Base-by-base conservation (phyloP, 2,888 invertebrate species). In the Physocephala rufipes region DNA sequence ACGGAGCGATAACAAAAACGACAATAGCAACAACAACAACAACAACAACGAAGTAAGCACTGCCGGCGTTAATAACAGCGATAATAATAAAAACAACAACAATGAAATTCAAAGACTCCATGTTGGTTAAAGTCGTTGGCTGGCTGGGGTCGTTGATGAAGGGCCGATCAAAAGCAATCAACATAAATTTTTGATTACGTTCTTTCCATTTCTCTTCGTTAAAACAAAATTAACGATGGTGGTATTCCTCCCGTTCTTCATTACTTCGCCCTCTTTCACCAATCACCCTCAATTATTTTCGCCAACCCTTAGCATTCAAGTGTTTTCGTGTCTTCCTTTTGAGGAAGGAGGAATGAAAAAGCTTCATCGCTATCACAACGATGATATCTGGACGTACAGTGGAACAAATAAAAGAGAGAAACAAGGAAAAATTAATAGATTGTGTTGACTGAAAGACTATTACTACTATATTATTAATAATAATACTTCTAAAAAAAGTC, bases 21-120 rank as follows among this genome's bases (percentile, higher is more conserved):
- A 61, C 49, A 61, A 36, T 49, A 61, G 47, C 15, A 47, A 58
- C 55, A 67, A 24, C 67, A 67, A 58, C 36, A 67, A 68, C 21
- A 53, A 36, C 19, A 43, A 24, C 61, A 51, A 30, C 19, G 24
- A 58, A 12, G 24, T 24, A 7, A 58, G 24, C 61, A 15, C 16
- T 19, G n/a, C n/a, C 12, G 28, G 28, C 59, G 12, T 26, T 1
- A 61, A n/a, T 15, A 24, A 2, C 59, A 30, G 30, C 24, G 7
- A 58, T n/a, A 58, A 58, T 26, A 58, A 58, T 26, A 58, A 58
- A 2, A n/a, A 58, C 58, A n/a, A 58, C 2, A 58, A 24, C 58
- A 26, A 26, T 26, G 26, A 7, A 36, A 36, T 36, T 4, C 4
- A 36, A 36, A 36, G 36, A 36, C 36, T 36, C 36, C 36, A 36